Base-by-base conservation (phyloP, 2,888 invertebrate species). In the Miltochrista miniata region DNA sequence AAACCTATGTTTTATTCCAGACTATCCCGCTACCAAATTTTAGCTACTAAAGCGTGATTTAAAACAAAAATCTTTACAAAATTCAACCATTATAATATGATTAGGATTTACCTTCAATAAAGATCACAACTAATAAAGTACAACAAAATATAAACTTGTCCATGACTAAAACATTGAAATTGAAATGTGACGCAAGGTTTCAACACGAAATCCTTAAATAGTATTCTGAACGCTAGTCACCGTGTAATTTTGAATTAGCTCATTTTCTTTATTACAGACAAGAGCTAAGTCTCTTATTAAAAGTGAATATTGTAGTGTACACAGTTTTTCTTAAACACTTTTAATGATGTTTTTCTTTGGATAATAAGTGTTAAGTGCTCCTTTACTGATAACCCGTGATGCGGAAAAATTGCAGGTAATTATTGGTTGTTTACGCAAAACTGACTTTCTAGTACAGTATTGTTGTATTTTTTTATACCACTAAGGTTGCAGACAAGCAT, bases 121-220 rank as follows among this genome's bases (percentile, higher is more conserved):
- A 53, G 42, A 56, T 55, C 8, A 48, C 57, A 51, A 51, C 43
- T 52, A 52, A 59, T 4, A 52, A 61, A 29, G 42, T 49, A 29
- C 47, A 58, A 8, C 49, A 60, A 55, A 56, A 51, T 47, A 49
- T 50, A 55, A 54, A 56, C 61, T 59, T 65, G 37, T 50, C 61
- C 73, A 69, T 76, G 57, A 60, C 61, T 68, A 59, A 61, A 56
- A 45, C 45, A 46, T 48, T 12, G 36, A 46, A 55, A 51, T 31
- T 54, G 38, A 56, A 66, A 50, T 69, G 55, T 72, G 59, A 64
- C 51, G 42, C 13, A 52, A 47, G 38, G 43, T 53, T 55, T 54
- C 51, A 61, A 44, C 24, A 33, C 47, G 44, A 54, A 51, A 45
- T 45, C 40, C 46, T 74, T 79, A 75, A 63, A 76, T 79, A 78